These are phyloP conservation scores for Hyles euphorbiae DNA, from an alignment of 1,140 invertebrate genomes.

Conservation along the genomic window DNA sequence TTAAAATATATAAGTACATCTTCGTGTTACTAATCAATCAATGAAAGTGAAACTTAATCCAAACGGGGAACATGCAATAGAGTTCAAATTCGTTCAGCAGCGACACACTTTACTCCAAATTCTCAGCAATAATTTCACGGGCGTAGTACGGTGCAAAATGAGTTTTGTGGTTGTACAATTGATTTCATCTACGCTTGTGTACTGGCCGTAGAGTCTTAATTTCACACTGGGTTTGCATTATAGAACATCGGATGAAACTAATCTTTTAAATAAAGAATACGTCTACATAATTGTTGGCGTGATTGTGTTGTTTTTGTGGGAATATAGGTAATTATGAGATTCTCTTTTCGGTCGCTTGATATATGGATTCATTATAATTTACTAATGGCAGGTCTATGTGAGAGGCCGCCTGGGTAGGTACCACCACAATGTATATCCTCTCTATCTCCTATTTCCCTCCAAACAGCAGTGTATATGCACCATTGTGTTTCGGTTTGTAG, in stretches of 20 bases:
- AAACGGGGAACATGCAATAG: background rate
- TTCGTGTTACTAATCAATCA: no score
- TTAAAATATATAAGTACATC: no score
- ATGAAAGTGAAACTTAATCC: no score
- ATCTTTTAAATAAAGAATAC: constrained; percentile 20
- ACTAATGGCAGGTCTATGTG: no score
- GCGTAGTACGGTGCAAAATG: constrained; percentile 50
- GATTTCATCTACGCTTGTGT: constrained; percentile 33
- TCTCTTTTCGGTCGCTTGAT: no score
- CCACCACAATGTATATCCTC: no score
- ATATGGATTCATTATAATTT: no score
- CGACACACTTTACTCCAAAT: background rate
- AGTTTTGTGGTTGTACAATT: constrained; percentile 69
- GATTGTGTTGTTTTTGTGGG: constrained; percentile 16
- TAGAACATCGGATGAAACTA: constrained; percentile 31
- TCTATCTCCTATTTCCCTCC: no score
- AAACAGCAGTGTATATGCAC: no score
- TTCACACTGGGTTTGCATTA: constrained; percentile 56
- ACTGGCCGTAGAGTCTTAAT: constrained; percentile 42
- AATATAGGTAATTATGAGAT: no score
- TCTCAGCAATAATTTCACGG: constrained; percentile 53
- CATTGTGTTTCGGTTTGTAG: no score
- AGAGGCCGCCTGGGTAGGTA: no score
- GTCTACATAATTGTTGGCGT: constrained; percentile 19
- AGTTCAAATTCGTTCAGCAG: background rate